A percentile compares a stretch with the other conserved stretches of the same genome.
These are phyloP conservation scores for Phainopepla nitens DNA, from an alignment of 2,113 vertebrate species.

Conservation along the genomic window DNA sequence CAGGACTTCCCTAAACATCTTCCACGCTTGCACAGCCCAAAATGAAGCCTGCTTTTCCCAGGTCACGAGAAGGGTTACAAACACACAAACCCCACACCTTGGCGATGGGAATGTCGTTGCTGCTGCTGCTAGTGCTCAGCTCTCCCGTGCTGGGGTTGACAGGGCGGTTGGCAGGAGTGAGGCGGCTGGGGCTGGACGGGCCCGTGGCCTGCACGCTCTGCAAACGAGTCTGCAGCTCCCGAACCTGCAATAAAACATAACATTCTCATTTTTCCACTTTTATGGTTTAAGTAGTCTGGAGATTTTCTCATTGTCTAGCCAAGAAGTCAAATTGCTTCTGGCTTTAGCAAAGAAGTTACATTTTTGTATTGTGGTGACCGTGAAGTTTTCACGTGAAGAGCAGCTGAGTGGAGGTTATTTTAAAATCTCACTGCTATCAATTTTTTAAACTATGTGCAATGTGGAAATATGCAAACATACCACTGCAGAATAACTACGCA, in stretches of 20 bases:
- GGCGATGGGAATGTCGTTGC: slow-evolving; percentile 87
- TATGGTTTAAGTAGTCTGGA: neutral
- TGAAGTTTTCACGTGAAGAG: accelerated
- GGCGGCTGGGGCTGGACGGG: slow-evolving; percentile 79
- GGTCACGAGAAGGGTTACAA: neutral
- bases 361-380: neutral
- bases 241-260: slow-evolving; percentile 72
- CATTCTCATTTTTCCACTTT: neutral
- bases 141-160: slow-evolving; percentile 87
- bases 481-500: neutral
- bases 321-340: neutral
- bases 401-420: neutral
- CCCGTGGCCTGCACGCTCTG: slow-evolving; percentile 81
- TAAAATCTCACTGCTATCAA: neutral
- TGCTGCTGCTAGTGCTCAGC: slow-evolving; percentile 88
- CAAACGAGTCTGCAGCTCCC: slow-evolving; percentile 84
- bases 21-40: neutral
- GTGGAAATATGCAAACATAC: neutral
- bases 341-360: neutral
- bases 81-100: slow-evolving; percentile 75
- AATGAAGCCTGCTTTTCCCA: neutral
- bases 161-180: slow-evolving; percentile 75
- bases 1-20: neutral
- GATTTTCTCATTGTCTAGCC: neutral
- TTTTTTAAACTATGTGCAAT: neutral